phyloP scores from a whole-genome alignment of 2,797 vertebrate species.

The Hirundo rustica region DNA sequence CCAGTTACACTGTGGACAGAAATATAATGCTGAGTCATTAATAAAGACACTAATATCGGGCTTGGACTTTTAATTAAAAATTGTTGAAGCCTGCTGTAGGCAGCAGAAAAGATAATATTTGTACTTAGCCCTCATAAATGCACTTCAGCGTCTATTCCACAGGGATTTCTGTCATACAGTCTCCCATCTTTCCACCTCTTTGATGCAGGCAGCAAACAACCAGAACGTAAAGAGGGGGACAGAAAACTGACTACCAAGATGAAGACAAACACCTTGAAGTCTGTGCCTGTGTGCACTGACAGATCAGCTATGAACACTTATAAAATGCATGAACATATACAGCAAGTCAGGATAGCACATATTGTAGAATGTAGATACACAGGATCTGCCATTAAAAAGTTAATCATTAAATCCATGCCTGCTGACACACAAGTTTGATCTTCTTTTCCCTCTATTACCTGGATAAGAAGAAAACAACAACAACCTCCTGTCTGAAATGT shows the following conservation, averaged over 20 bases:
- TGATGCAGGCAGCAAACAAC: neutral
- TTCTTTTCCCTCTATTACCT: neutral
- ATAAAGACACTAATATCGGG: neutral
- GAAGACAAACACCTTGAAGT: neutral
- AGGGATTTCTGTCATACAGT: neutral
- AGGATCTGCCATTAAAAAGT: neutral
- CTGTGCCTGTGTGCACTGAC: neutral
- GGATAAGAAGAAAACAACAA: neutral
- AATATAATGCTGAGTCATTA: neutral
- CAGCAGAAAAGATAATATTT: neutral
- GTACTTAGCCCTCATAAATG: neutral
- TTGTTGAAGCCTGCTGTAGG: neutral
- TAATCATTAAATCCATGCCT: neutral
- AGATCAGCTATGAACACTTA: neutral
- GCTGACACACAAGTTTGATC: neutral
- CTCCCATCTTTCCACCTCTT: neutral
- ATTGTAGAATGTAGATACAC: neutral
- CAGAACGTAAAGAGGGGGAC: neutral
- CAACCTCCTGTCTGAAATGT: neutral
- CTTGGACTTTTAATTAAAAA: neutral
- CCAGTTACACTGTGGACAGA: neutral
- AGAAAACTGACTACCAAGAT: neutral
- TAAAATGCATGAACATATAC: neutral
- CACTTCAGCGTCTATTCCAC: neutral
- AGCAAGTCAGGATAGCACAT: neutral